Conservation (phyloP, 2,113 vertebrate species). For the Neodontobutis hainanensis region DNA sequence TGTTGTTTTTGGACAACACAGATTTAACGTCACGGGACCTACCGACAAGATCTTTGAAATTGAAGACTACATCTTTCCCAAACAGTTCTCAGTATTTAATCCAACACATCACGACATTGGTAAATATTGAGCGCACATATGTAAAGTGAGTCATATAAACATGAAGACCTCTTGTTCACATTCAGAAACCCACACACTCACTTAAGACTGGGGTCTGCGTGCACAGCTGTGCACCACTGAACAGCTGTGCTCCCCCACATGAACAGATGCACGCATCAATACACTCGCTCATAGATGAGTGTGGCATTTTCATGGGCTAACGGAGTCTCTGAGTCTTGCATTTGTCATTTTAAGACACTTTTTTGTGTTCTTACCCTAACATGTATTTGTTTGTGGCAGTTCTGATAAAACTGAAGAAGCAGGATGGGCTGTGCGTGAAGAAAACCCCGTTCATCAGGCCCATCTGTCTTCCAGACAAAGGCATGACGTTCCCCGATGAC, state of each 20-base stretch:
- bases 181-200: slow-evolving; percentile 39
- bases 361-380: slow-evolving; percentile 19
- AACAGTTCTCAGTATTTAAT: slow-evolving; percentile 84
- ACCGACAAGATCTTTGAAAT: slow-evolving; percentile 85
- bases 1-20: slow-evolving; percentile 92
- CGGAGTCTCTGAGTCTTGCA: slow-evolving; percentile 28
- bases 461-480: slow-evolving; percentile 87
- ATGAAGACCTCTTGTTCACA: slow-evolving; percentile 25
- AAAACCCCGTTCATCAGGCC: slow-evolving; percentile 88
- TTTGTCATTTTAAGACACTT: not conserved
- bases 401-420: slow-evolving; percentile 90
- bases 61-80: slow-evolving; percentile 84
- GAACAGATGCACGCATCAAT: slow-evolving; percentile 16
- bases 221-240: slow-evolving; percentile 63
- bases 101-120: slow-evolving; percentile 90
- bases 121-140: slow-evolving; percentile 64
- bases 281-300: slow-evolving; percentile 19
- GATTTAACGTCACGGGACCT: slow-evolving; percentile 83
- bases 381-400: slow-evolving; percentile 67
- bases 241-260: slow-evolving; percentile 56
- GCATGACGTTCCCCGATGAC: slow-evolving; percentile 73
- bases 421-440: slow-evolving; percentile 81
- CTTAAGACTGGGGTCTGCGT: slow-evolving; percentile 28
- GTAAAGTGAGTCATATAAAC: slow-evolving; percentile 49
- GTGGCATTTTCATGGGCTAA: not conserved